Evolutionary conservation across 2,888 invertebrate genomes (phyloP).

Genomic region (Sesamia inferens): DNA sequence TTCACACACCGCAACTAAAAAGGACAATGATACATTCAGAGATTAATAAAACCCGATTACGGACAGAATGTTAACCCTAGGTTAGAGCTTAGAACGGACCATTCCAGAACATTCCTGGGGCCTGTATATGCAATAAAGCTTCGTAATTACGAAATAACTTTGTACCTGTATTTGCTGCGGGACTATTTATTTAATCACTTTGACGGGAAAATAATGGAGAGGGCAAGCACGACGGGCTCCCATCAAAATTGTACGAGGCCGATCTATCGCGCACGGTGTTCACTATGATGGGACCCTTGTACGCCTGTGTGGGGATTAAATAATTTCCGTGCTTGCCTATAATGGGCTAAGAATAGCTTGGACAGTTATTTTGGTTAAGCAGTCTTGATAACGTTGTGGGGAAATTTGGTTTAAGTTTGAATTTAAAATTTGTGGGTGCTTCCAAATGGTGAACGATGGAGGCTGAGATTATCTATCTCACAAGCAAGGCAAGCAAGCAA

Average conservation of each 20-base stretch:
- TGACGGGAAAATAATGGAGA: constrained; percentile 88
- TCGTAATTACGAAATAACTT: constrained; percentile 88
- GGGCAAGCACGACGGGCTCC: constrained; percentile 71
- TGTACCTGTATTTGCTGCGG: constrained; percentile 76
- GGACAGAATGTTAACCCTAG: constrained; percentile 68
- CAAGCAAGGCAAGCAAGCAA: neutral
- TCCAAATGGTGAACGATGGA: neutral
- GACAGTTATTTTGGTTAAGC: constrained; percentile 53
- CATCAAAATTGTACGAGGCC: constrained; percentile 81
- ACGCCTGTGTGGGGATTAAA: constrained; percentile 73
- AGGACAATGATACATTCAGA: constrained; percentile 48
- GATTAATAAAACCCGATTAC: constrained; percentile 54
- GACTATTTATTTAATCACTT: constrained; percentile 90
- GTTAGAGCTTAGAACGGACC: constrained; percentile 70
- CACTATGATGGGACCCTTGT: constrained; percentile 70
- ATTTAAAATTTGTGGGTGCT: neutral
- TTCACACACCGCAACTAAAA: constrained; percentile 11
- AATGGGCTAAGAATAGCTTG: constrained; percentile 56
- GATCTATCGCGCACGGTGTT: constrained; percentile 80
- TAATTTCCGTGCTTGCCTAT: constrained; percentile 76
- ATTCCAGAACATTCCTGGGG: constrained; percentile 82
- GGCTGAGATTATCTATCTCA: neutral
- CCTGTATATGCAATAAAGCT: constrained; percentile 85
- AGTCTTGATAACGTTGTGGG: constrained; percentile 36
- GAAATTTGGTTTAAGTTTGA: constrained; percentile 19